Base-by-base conservation (phyloP, 2,113 vertebrate genomes). In the Ornithorhynchus anatinus region DNA sequence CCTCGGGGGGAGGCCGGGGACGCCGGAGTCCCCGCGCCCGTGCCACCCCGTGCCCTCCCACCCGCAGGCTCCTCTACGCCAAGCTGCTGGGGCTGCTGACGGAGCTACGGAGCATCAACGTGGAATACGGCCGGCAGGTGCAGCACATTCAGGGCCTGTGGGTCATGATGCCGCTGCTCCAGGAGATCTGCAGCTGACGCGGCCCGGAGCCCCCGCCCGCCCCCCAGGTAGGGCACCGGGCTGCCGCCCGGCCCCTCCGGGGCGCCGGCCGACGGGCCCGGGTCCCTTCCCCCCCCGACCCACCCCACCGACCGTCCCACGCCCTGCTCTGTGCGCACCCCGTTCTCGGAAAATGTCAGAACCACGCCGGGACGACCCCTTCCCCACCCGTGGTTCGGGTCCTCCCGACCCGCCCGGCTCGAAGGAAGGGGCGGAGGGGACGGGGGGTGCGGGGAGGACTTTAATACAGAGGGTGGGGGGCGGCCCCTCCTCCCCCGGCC, bases 171-270 rank as follows among this genome's bases (percentile, higher is more conserved):
- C 93, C 92, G 0, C 82, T 93, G 63, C 86, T 94, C 42, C 86
- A 88, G 5, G 92, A 94, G 60, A 89, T 92, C 57, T 85, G 86
- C 77, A 88, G 92, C 84, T 93, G 80, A 87, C 56, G 2, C n/a
- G n/a, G n/a, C 19, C 11, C 17, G 9, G 4, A n/a, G n/a, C 40
- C 42, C 22, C 9, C 1, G 11, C 20, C 17, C 42, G 27, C 12
- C 25, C 12, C 33, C 59, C 35, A 59, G 38, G n/a, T n/a, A 42
- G 39, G 5, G 14, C 39, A 13, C 39, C 39, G 45, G 22, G 10
- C 23, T 27, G 45, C 12, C 23, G 4, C 25, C 45, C 1, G 7
- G 14, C 14, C 45, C 14, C 14, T 27, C 23, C 25, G 19, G 3
- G 29, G 23, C 44, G 22, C 16, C 5, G 2, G 6, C 12, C 19